Base-by-base conservation (phyloP, 2,113 vertebrate species). In the Nettapus auritus region DNA sequence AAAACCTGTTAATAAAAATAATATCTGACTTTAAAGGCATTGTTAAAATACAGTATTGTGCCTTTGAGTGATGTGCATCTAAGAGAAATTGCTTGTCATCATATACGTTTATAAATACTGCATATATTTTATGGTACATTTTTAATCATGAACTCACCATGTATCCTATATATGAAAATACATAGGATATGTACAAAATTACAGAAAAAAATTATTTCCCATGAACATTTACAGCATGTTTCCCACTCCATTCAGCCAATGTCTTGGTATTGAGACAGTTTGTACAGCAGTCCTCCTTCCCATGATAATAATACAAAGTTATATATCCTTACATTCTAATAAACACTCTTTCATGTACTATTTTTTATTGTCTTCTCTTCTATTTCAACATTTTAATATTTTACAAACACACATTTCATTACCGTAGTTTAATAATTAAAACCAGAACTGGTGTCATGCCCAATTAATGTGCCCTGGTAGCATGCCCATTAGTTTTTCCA, bases 401-500 rank as follows among this genome's bases (percentile, higher is more conserved):
- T 98, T 98, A 98, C 98, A 98, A 99, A 99, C 98, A 99, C 98
- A 97, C 98, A 98, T 99, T 99, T 99, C 99, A 99, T 99, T 99
- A 98, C 98, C 96, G 78, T 98, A 98, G 98, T 99, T 99, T 99
- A 98, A 99, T 99, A 99, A 99, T 99, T 99, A 99, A 99, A 99
- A 99, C 98, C 98, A 99, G 99, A 99, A 99, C 98, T 98, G 98
- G 98, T 99, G 99, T 99, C 98, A 99, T 98, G 99, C 98, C 99
- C 99, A 99, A 99, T 99, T 99, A 99, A 98, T 98, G 98, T 99
- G 98, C 98, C 98, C 98, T 98, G 98, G 98, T 99, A 98, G 98
- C 98, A 99, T 99, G 99, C 99, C 99, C 99, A 99, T 99, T 99
- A 99, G 99, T 98, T 99, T 98, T 98, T 98, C 98, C 99, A 99